Base-by-base conservation (phyloP, 2,113 vertebrate species). In the Misgurnus mizolepis region DNA sequence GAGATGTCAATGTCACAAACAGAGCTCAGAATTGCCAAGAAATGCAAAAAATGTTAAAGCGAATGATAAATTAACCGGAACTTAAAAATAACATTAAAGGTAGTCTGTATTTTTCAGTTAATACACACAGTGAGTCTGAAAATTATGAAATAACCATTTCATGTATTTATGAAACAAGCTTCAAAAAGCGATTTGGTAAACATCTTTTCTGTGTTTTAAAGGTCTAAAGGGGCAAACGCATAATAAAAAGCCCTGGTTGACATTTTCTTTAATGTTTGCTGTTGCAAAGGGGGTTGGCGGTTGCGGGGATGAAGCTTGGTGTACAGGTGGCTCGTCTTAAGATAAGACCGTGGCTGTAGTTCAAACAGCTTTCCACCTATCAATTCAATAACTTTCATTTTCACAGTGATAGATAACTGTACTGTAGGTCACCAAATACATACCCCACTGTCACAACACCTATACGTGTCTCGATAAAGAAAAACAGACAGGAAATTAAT, bases 251-350 rank as follows among this genome's bases (percentile, higher is more conserved):
- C 50, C 8, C 3, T 41, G 58, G 53, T 14, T 82, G 81, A 85
- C 84, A 85, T 85, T 85, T 85, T 43, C 68, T 76, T 85, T 74
- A 67, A 68, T 74, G 73, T 68, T 45, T 80, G 27, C 43, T 40
- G 22, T 56, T 7, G 40, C 67, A 43, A 39, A 60, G 39, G 49
- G 50, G 15, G 61, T 2, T 49, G 49, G 70, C 0, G 12, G 6
- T 7, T 64, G 58, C 17, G 22, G 41, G 43, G 61, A 62, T 22
- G 27, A 68, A 45, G 15, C 12, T 43, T 18, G 18, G 27, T n/a
- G n/a, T 49, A 72, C 81, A 85, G 81, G 79, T 85, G 84, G 75
- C 60, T 78, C 79, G 18, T 83, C 74, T 85, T 12, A 70, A 79
- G 78, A 85, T 83, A 85, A 80, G 74, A 78, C 50, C 66, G 12